phyloP scores from a whole-genome alignment of 2,797 vertebrate species.

The Ambastaia sidthimunki region DNA sequence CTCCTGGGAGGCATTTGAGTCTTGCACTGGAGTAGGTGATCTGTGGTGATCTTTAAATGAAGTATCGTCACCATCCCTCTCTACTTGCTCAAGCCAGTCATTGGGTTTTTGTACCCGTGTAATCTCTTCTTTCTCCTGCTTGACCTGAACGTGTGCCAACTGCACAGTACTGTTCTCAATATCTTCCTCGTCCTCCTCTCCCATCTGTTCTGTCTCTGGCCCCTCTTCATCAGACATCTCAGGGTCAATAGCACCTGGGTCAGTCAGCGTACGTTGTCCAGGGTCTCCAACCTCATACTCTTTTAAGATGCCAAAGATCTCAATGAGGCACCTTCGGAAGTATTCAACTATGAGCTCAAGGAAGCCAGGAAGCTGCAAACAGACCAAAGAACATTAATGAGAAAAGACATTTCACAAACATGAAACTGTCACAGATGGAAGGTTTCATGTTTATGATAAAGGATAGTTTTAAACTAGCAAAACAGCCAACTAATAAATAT shows the following conservation, averaged over 20 bases:
- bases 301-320: slow-evolving; percentile 97
- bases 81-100: slow-evolving; percentile 68
- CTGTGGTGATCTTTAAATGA: slow-evolving; percentile 75
- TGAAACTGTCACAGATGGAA: background rate
- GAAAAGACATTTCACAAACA: background rate
- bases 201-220: slow-evolving; percentile 75
- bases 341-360: slow-evolving; percentile 96
- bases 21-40: slow-evolving; percentile 72
- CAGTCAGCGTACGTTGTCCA: slow-evolving; percentile 91
- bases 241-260: slow-evolving; percentile 84
- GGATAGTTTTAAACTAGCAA: no score
- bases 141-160: slow-evolving; percentile 66
- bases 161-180: slow-evolving; percentile 54
- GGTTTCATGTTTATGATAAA: no score
- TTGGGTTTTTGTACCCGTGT: slow-evolving; percentile 37
- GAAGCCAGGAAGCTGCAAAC: slow-evolving; percentile 90
- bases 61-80: slow-evolving; percentile 70
- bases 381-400: background rate
- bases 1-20: slow-evolving; percentile 79
- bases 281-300: slow-evolving; percentile 98
- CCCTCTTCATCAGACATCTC: slow-evolving; percentile 82
- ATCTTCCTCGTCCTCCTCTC: slow-evolving; percentile 81
- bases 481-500: no score
- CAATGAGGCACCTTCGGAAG: slow-evolving; percentile 96
- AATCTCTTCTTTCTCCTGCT: slow-evolving; percentile 73